phyloP scores from a whole-genome alignment of 1,140 invertebrate species.

The Heliconius melpomene region DNA sequence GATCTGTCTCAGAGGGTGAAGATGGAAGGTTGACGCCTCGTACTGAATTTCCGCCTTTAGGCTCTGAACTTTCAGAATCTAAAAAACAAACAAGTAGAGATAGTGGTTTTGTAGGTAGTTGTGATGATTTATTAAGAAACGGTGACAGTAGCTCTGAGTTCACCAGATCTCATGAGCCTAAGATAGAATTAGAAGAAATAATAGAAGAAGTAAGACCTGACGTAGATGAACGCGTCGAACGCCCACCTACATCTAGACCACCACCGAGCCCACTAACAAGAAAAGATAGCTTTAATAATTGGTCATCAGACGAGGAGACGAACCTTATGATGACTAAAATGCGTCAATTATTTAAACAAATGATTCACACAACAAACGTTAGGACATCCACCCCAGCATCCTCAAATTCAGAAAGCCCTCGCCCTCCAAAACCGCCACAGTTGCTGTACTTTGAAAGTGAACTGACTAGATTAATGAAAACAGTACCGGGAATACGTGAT shows the following conservation, averaged over 20 bases:
- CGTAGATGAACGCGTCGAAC: slow-evolving; percentile 71
- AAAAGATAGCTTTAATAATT: slow-evolving; percentile 95
- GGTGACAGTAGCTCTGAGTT: slow-evolving; percentile 81
- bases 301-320: slow-evolving; percentile 96
- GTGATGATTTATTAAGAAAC: slow-evolving; percentile 90
- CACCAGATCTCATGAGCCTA: slow-evolving; percentile 78
- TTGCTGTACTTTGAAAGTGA: slow-evolving; percentile 94
- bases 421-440: slow-evolving; percentile 89
- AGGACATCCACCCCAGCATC: slow-evolving; percentile 82
- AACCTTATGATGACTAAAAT: slow-evolving; percentile 97
- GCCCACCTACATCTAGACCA: slow-evolving; percentile 65
- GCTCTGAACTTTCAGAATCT: slow-evolving; percentile 79
- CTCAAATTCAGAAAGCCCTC: slow-evolving; percentile 81
- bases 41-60: slow-evolving; percentile 81
- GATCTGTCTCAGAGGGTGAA: slow-evolving; percentile 83
- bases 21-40: slow-evolving; percentile 84
- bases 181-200: slow-evolving; percentile 82
- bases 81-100: slow-evolving; percentile 91
- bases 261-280: slow-evolving; percentile 84
- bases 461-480: slow-evolving; percentile 94
- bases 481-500: slow-evolving; percentile 93
- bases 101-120: slow-evolving; percentile 93
- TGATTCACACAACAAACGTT: slow-evolving; percentile 86
- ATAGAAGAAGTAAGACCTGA: slow-evolving; percentile 79
- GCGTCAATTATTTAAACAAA: slow-evolving; percentile 94